A percentile compares a stretch with the other conserved stretches of the same genome.
phyloP scores from a whole-genome alignment of 2,888 invertebrate species.

The Acleris emargana region DNA sequence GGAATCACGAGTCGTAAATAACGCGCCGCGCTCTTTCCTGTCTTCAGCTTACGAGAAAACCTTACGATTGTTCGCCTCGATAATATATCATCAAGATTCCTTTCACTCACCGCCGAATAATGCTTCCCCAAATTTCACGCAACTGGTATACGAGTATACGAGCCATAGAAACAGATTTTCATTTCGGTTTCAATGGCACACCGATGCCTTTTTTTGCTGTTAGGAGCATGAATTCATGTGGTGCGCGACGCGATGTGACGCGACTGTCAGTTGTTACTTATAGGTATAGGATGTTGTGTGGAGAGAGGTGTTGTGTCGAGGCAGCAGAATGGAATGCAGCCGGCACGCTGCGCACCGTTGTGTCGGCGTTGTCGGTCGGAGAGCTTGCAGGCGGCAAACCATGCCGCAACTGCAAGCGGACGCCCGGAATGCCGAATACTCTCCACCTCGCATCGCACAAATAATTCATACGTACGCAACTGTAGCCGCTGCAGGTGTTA shows the following conservation, averaged over 20 bases:
- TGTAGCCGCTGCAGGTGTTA: slow-evolving; percentile 39
- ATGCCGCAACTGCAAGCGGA: slow-evolving; percentile 61
- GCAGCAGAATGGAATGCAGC: slow-evolving; percentile 68
- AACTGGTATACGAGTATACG: slow-evolving; percentile 9
- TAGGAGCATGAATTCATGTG: slow-evolving; percentile 38
- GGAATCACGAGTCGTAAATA: slow-evolving; percentile 78
- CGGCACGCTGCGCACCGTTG: slow-evolving; percentile 59
- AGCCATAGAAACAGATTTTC: slow-evolving; percentile 23
- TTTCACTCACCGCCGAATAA: slow-evolving; percentile 30
- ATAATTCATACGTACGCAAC: slow-evolving; percentile 59
- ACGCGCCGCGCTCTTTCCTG: slow-evolving; percentile 71
- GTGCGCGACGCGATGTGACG: slow-evolving; percentile 43
- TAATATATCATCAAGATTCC: slow-evolving; percentile 53
- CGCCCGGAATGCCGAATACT: slow-evolving; percentile 68
- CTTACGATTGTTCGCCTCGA: slow-evolving; percentile 55
- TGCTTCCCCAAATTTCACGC: slow-evolving; percentile 8
- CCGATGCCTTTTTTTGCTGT: slow-evolving; percentile 28
- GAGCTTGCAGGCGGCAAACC: slow-evolving; percentile 65
- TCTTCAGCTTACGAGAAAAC: slow-evolving; percentile 60
- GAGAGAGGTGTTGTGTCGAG: slow-evolving; percentile 61
- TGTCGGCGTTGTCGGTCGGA: slow-evolving; percentile 60
- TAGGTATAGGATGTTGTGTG: slow-evolving; percentile 49
- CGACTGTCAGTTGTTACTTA: slow-evolving; percentile 39
- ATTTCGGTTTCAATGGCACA: slow-evolving; percentile 11
- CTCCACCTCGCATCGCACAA: slow-evolving; percentile 60